These are phyloP conservation scores for Alsophila aescularia DNA, from an alignment of 2,888 invertebrate species.

Conservation along the genomic window DNA sequence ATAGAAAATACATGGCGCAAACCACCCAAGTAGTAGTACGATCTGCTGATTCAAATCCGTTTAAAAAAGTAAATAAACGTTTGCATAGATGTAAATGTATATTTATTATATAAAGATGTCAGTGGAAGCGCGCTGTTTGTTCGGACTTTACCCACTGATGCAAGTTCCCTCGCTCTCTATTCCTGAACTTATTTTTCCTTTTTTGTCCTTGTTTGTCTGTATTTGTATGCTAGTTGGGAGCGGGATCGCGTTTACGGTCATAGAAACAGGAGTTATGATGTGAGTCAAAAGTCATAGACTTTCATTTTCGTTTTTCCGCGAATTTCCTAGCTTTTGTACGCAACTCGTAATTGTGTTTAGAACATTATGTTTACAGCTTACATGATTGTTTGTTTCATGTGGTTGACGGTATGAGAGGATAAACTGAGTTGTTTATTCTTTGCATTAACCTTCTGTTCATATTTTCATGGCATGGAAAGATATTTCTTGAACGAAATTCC, in stretches of 20 bases:
- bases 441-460: not conserved
- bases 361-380: constrained; percentile 10
- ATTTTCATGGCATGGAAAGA: too few relatives aligned
- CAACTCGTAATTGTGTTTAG: constrained; percentile 6
- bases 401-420: not conserved
- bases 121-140: not conserved
- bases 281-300: constrained; percentile 28
- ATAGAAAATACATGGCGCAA: too few relatives aligned
- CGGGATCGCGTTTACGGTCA: constrained; percentile 31
- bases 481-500: too few relatives aligned
- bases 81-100: too few relatives aligned
- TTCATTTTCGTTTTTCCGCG: constrained; percentile 22
- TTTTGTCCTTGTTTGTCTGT: constrained; percentile 46
- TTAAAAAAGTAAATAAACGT: too few relatives aligned
- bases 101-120: not conserved
- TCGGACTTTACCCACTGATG: not conserved
- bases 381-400: constrained; percentile 6
- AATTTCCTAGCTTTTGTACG: constrained; percentile 9
- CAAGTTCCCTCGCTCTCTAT: constrained; percentile 34
- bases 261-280: constrained; percentile 29
- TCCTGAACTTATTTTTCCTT: constrained; percentile 44
- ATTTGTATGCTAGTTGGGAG: constrained; percentile 43
- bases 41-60: too few relatives aligned
- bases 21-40: too few relatives aligned
- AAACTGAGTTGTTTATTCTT: not conserved